Base-by-base conservation (phyloP, 2,888 invertebrate species). In the Thelaira solivaga region DNA sequence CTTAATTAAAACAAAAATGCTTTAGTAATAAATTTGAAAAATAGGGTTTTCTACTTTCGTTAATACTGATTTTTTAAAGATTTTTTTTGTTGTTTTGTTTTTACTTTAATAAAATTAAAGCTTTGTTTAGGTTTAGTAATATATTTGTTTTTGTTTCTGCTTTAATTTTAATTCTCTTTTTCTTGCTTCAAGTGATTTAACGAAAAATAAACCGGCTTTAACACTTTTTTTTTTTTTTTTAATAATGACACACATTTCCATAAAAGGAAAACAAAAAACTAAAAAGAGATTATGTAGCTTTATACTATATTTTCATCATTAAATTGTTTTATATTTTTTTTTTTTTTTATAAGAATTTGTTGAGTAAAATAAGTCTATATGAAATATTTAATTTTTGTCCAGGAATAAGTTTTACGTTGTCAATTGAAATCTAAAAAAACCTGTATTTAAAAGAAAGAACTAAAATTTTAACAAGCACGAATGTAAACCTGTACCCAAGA, bases 241-340 rank as follows among this genome's bases (percentile, higher is more conserved):
- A 61, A 61, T 18, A 62, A 13, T 78, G 77, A 74, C 77, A 78
- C 55, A 78, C 77, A 78, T 73, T n/a, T 69, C 69, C 59, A 64
- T 65, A 65, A 47, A 59, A 45, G 73, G 64, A 59, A 45, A 41
- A 57, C 36, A 61, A 53, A 11, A n/a, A n/a, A n/a, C n/a, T n/a
- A 24, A 47, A 39, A 31, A 22, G 18, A 43, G 34, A 34, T 10
- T 36, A 26, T 13, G 22, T 41, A 61, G 51, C 34, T 61, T 31
- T 71, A 4, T 45, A 10, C 29, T 57, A 57, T 47, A 13, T 68
- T 68, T 57, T 47, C 24, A 47, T 47, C 47, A 47, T 47, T 36
- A 47, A 68, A 57, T 36, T 57, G 24, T 55, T 55, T 55, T 45
- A 34, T 34, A 57, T 59, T 29, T 49, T 18, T 24, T 49, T 51